Evolutionary conservation across 2,797 vertebrate genomes (phyloP).

Genomic region (Cichlasoma orientale): DNA sequence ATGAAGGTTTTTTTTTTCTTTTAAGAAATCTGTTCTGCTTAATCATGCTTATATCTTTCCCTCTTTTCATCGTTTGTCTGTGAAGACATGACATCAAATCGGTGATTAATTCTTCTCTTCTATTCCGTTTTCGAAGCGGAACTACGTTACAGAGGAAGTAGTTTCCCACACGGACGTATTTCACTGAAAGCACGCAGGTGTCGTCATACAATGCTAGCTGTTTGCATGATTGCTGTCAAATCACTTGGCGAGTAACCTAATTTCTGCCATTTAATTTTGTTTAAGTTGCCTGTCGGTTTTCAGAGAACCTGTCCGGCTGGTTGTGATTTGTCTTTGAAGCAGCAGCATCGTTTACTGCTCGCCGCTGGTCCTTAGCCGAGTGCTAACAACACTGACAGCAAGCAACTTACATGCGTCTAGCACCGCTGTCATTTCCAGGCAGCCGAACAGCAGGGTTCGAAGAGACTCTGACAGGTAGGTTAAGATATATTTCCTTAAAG

Average conservation of each 20-base stretch:
- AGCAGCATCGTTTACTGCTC: not conserved
- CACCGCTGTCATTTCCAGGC: conserved; percentile 33
- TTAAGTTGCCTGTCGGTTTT: not conserved
- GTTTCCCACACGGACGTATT: conserved; percentile 63
- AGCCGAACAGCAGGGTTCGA: not conserved
- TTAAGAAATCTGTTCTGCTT: not conserved
- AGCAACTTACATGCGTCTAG: conserved; percentile 47
- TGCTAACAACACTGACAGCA: conserved; percentile 66
- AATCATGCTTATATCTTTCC: not conserved
- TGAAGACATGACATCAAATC: not conserved
- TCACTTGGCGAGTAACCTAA: not conserved
- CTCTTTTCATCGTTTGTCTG: not conserved
- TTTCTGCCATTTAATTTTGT: not conserved
- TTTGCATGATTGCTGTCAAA: not conserved
- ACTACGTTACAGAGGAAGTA: conserved; percentile 35
- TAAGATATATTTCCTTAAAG: not conserved
- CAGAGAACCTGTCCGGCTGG: not conserved
- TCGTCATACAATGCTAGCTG: conserved; percentile 65
- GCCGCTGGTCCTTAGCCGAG: conserved; percentile 48
- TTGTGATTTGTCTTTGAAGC: not conserved
- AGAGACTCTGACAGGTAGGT: conserved; percentile 48
- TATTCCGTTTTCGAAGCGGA: conserved; percentile 41
- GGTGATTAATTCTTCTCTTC: not conserved
- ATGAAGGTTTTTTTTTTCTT: not conserved
- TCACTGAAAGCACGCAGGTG: conserved; percentile 42